A percentile compares a stretch with the other conserved stretches of the same genome.
Evolutionary conservation across 1,140 invertebrate species (phyloP).

Genomic region (Leptinotarsa defecta): DNA sequence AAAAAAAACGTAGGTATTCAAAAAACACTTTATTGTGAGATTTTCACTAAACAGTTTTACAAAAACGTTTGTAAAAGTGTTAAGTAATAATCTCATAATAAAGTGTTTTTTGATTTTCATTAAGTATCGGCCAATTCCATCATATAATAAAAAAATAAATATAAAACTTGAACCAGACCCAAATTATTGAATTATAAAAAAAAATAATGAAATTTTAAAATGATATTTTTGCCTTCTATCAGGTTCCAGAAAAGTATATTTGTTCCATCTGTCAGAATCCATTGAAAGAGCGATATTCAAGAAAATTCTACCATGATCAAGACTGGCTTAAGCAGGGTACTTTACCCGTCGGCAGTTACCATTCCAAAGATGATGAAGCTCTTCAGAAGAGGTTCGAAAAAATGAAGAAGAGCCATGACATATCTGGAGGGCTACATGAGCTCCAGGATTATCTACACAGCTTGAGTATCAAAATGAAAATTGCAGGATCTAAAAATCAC

Average conservation of each 20-base stretch:
- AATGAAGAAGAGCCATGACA: slow-evolving; percentile 71
- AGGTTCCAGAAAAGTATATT: slow-evolving; percentile 84
- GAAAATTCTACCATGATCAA: slow-evolving; percentile 80
- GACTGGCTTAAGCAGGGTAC: slow-evolving; percentile 85
- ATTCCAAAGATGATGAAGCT: slow-evolving; percentile 56
- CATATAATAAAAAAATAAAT: too few relatives aligned
- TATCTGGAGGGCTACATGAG: slow-evolving; percentile 71
- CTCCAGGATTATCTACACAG: slow-evolving; percentile 72
- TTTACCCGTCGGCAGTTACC: slow-evolving; percentile 63
- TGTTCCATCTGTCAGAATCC: slow-evolving; percentile 87
- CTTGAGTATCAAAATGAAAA: slow-evolving; percentile 74
- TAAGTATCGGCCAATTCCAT: too few relatives aligned
- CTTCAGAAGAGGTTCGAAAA: slow-evolving; percentile 56
- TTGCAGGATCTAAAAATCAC: slow-evolving; percentile 77
- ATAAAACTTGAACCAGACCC: too few relatives aligned
- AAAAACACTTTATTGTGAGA: too few relatives aligned
- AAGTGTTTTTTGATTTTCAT: too few relatives aligned
- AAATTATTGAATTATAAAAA: too few relatives aligned
- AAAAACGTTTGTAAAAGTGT: too few relatives aligned
- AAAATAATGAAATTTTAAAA: too few relatives aligned
- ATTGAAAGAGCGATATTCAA: slow-evolving; percentile 68
- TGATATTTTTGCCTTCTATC: not conserved
- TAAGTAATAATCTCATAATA: too few relatives aligned
- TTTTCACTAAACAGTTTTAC: too few relatives aligned
- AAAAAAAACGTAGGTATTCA: too few relatives aligned